Evolutionary conservation across 2,797 vertebrate genomes (phyloP).

Genomic region (Ctenochaetus hawaiiensis): DNA sequence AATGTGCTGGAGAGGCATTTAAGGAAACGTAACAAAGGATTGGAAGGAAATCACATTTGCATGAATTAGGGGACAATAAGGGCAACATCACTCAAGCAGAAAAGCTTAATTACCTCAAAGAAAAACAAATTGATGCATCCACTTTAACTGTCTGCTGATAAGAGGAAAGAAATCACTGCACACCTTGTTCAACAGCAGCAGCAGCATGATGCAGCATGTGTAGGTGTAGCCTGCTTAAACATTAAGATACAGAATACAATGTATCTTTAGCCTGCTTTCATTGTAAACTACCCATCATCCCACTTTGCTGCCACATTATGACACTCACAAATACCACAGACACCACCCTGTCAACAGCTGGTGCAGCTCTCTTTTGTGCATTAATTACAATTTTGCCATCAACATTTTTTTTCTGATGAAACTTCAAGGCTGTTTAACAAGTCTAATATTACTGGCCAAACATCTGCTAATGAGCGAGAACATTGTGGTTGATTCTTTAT

Average conservation of each 20-base stretch:
- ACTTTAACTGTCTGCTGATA: constrained; percentile 77
- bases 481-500: constrained; percentile 5
- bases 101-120: constrained; percentile 81
- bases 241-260: constrained; percentile 11
- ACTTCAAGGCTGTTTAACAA: constrained; percentile 47
- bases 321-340: constrained; percentile 50
- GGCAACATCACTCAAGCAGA: constrained; percentile 72
- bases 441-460: constrained; percentile 55
- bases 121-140: constrained; percentile 79
- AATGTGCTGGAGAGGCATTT: constrained; percentile 59
- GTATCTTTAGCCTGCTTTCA: constrained; percentile 27
- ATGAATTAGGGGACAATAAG: constrained; percentile 71
- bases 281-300: constrained; percentile 38
- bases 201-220: constrained; percentile 36
- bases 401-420: constrained; percentile 69
- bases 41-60: constrained; percentile 69
- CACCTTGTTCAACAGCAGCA: constrained; percentile 54
- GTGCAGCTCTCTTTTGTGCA: constrained; percentile 59
- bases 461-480: constrained; percentile 57
- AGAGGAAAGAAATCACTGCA: constrained; percentile 41
- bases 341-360: constrained; percentile 64
- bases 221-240: constrained; percentile 25
- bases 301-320: constrained; percentile 41
- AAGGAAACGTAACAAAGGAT: constrained; percentile 60
- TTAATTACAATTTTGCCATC: constrained; percentile 77